phyloP scores from a whole-genome alignment of 2,797 vertebrate genomes.

The Pseudochirops corinnae region DNA sequence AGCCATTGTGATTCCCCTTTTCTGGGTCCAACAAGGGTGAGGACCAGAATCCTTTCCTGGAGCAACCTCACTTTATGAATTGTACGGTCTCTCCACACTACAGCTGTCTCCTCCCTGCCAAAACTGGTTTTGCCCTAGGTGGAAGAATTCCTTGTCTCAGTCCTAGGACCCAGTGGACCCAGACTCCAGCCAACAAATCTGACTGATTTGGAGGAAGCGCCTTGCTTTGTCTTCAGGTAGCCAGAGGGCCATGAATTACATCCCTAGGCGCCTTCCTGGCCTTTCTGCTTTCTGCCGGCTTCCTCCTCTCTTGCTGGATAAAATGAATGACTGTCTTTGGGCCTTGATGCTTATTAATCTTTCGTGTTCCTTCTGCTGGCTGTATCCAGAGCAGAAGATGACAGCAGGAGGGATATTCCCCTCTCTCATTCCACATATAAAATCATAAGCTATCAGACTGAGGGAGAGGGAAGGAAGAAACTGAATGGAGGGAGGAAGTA shows the following conservation, averaged over 20 bases:
- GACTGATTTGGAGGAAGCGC: background rate
- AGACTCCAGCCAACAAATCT: background rate
- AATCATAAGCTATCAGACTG: background rate
- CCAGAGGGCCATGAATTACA: background rate
- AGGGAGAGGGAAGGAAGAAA: background rate
- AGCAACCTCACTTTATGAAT: background rate
- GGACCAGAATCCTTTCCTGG: background rate
- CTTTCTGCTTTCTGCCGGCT: background rate
- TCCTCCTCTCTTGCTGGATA: background rate
- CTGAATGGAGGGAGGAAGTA: background rate
- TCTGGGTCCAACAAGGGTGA: background rate
- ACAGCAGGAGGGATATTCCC: background rate
- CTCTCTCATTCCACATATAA: background rate
- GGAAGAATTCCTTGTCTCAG: background rate
- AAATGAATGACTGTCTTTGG: background rate
- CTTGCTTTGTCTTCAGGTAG: background rate
- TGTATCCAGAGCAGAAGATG: background rate
- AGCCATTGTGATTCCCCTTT: background rate
- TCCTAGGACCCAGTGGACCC: background rate
- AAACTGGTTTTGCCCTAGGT: background rate
- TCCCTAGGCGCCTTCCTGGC: background rate
- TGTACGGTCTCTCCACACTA: background rate
- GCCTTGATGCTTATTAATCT: background rate
- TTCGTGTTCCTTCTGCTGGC: background rate
- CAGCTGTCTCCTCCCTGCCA: background rate